These are phyloP conservation scores for Bucco capensis DNA, from an alignment of 2,113 vertebrate species.

Conservation along the genomic window DNA sequence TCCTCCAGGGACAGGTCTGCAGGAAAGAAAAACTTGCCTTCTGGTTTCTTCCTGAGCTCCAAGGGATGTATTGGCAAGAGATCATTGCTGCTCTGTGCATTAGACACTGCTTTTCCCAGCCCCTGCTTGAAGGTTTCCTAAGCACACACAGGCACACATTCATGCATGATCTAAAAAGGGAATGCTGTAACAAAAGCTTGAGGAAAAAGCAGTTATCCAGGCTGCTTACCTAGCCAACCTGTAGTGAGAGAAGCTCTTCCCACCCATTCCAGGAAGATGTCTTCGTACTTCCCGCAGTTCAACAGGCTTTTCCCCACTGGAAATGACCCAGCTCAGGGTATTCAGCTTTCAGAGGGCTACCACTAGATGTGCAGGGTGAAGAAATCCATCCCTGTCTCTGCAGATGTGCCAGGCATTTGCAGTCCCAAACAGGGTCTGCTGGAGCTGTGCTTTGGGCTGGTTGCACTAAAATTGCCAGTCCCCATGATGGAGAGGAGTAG, in stretches of 20 bases:
- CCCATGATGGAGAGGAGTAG: too few relatives aligned
- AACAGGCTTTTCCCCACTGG: neutral
- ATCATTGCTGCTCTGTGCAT: fast-evolving
- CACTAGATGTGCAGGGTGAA: neutral
- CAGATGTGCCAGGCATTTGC: neutral
- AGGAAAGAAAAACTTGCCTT: neutral
- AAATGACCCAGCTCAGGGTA: neutral
- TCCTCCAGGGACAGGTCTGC: neutral
- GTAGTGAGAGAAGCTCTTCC: neutral
- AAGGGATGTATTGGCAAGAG: neutral
- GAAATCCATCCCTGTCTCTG: neutral
- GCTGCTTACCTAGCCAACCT: neutral
- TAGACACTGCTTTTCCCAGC: neutral
- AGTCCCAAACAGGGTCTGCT: neutral
- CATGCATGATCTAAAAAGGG: neutral
- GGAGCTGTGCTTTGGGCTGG: neutral
- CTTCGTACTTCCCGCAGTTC: neutral
- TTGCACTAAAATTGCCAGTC: neutral
- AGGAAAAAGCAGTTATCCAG: neutral
- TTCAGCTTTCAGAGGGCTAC: neutral
- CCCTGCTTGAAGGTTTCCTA: neutral
- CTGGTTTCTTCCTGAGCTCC: neutral
- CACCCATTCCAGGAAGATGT: neutral
- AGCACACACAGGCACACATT: neutral
- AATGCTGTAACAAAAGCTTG: neutral